Conservation (phyloP, 2,888 invertebrate species). For the Pachydiplax longipennis region DNA sequence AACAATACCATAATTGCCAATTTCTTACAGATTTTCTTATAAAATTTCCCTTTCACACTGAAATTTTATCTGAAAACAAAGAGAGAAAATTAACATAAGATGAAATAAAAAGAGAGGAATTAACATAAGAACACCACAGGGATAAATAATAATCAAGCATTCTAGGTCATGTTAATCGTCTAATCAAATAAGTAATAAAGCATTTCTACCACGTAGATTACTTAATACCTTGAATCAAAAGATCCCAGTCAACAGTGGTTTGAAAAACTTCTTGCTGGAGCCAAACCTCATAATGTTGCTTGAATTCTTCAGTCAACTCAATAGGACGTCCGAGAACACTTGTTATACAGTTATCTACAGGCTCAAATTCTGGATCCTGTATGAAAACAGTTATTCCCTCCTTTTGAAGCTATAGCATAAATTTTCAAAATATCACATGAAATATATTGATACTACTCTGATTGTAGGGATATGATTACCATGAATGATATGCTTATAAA, state of each 20-base stretch:
- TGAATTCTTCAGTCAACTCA: slow-evolving; percentile 91
- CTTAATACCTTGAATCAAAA: slow-evolving; percentile 33
- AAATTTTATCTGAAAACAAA: slow-evolving; percentile 27
- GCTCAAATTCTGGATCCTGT: slow-evolving; percentile 67
- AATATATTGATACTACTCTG: no score
- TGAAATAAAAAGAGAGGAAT: not conserved
- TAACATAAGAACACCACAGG: not conserved
- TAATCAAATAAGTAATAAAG: not conserved
- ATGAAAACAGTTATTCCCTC: not conserved
- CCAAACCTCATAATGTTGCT: slow-evolving; percentile 93
- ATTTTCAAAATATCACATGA: no score
- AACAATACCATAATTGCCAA: no score
- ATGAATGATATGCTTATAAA: no score
- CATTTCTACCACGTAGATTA: not conserved
- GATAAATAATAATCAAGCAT: not conserved
- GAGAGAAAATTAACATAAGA: not conserved
- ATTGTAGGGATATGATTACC: no score
- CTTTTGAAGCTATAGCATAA: not conserved
- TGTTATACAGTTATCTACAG: slow-evolving; percentile 82
- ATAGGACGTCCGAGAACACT: slow-evolving; percentile 80
- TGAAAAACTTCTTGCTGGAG: slow-evolving; percentile 95
- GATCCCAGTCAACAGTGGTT: slow-evolving; percentile 62
- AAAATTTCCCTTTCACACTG: not conserved
- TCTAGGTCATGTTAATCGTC: not conserved
- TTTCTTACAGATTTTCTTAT: no score